phyloP scores from a whole-genome alignment of 2,888 invertebrate species.

The Drosophila mayaguana region DNA sequence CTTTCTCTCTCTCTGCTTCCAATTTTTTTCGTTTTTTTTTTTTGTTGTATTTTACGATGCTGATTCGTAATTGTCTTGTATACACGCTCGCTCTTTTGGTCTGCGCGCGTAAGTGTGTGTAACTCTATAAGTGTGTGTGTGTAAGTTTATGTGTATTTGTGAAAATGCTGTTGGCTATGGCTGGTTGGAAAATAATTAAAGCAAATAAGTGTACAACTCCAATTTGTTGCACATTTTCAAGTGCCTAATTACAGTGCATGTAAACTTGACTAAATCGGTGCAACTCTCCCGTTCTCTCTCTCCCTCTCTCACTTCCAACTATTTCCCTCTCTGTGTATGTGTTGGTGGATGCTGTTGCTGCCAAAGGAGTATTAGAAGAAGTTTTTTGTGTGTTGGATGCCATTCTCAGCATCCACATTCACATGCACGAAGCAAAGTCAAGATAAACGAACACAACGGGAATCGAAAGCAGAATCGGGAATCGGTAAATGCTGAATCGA shows the following conservation, averaged over 20 bases:
- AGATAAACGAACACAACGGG: conserved; percentile 40
- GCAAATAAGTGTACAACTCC: conserved; percentile 64
- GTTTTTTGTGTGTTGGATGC: conserved; percentile 40
- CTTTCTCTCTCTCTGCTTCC: conserved; percentile 45
- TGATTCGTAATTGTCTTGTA: conserved; percentile 80
- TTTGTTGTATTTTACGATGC: conserved; percentile 76
- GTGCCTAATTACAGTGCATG: conserved; percentile 26
- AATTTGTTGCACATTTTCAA: conserved; percentile 64
- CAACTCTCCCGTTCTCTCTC: background rate
- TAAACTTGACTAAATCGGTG: conserved; percentile 46
- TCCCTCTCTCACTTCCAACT: background rate
- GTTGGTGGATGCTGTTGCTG: conserved; percentile 57
- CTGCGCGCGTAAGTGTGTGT: conserved; percentile 35
- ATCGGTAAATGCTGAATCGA: conserved; percentile 38
- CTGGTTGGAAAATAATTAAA: conserved; percentile 72
- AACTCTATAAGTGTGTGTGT: conserved; percentile 29
- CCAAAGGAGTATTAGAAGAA: conserved; percentile 53
- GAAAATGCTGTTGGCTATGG: conserved; percentile 31
- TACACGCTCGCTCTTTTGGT: conserved; percentile 62
- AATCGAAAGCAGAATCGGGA: conserved; percentile 31
- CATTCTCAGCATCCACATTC: conserved; percentile 62
- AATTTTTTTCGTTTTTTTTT: conserved; percentile 49
- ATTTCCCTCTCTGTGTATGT: conserved; percentile 17
- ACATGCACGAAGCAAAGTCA: conserved; percentile 32
- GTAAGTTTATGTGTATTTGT: conserved; percentile 34